Conservation (phyloP, 2,797 vertebrate genomes). For the Bryconaethiops microstoma region DNA sequence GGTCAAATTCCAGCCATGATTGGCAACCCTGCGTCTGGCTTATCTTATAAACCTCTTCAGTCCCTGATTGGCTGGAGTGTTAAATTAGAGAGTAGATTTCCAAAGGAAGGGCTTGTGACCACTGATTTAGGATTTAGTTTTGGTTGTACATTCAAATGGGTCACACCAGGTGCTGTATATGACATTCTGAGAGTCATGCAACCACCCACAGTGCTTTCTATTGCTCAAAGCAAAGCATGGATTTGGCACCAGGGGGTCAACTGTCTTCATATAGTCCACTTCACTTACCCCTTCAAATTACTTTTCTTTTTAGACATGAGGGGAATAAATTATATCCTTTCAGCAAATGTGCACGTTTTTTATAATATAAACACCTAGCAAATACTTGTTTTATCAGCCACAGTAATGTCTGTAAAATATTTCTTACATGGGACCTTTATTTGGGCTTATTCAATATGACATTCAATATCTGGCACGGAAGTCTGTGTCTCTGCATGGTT, state of each 20-base stretch:
- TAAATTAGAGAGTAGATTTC: too few relatives aligned
- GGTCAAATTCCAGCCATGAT: too few relatives aligned
- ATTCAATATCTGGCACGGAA: too few relatives aligned
- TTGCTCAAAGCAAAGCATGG: conserved; percentile 14
- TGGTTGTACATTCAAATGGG: conserved; percentile 49
- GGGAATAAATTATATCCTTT: neutral
- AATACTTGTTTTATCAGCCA: neutral
- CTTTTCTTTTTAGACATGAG: conserved; percentile 17
- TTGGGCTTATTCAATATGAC: neutral
- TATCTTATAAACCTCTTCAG: too few relatives aligned
- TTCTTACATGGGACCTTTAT: neutral
- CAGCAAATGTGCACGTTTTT: conserved; percentile 24
- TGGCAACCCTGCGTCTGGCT: too few relatives aligned
- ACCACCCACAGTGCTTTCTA: neutral
- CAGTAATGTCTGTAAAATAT: neutral
- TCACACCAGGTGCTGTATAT: conserved; percentile 23
- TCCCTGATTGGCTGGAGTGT: too few relatives aligned
- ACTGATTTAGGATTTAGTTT: neutral
- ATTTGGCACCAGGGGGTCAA: conserved; percentile 58
- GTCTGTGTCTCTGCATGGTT: too few relatives aligned
- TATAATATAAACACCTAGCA: neutral
- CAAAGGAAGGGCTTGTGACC: too few relatives aligned
- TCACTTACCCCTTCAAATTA: neutral
- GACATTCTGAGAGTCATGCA: neutral
- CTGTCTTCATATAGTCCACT: conserved; percentile 40